Base-by-base conservation (phyloP, 2,888 invertebrate genomes). In the Diarsia mendica region DNA sequence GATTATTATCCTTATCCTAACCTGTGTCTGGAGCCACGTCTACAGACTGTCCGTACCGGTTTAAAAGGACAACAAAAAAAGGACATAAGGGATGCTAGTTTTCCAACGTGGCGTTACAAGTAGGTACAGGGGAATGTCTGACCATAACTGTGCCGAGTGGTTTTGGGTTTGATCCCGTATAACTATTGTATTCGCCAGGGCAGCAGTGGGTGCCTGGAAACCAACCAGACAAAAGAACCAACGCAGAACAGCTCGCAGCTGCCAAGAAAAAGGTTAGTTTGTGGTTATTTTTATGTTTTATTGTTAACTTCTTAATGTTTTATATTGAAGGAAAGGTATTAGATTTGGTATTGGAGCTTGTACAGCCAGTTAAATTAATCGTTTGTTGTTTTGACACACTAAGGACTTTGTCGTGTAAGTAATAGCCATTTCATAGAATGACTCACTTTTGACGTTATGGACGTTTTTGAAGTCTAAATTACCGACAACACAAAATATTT, bases 191-290 rank as follows among this genome's bases (percentile, higher is more conserved):
- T 95, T 94, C 95, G 96, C 96, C 96, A 98, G 98, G 98, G 98
- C 98, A 98, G 98, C 98, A 98, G 98, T 98, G 98, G 98, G 97
- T 97, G 96, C 97, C 97, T 94, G 96, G 96, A 96, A 92, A 93
- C 90, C 93, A 95, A 89, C 85, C 96, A 92, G 96, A 95, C 90
- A 96, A 96, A 91, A 96, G 96, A 96, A 23, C 91, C 77, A 97
- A 96, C 93, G 93, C 95, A 80, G 96, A 97, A 89, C 97, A 97
- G 93, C 96, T 94, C 91, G 94, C 97, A 93, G 95, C 96, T 90
- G 96, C 97, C 94, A 97, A 97, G 96, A 97, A 97, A 96, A 97
- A 97, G 95, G 96, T 96, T 78, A 81, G 87, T 81, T 20, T 39
- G 8, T 60, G 18, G 15, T 60, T 10, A 8, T 28, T 55, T 55